Conservation (phyloP, 2,888 invertebrate species). For the Pristionchus japonicus region DNA sequence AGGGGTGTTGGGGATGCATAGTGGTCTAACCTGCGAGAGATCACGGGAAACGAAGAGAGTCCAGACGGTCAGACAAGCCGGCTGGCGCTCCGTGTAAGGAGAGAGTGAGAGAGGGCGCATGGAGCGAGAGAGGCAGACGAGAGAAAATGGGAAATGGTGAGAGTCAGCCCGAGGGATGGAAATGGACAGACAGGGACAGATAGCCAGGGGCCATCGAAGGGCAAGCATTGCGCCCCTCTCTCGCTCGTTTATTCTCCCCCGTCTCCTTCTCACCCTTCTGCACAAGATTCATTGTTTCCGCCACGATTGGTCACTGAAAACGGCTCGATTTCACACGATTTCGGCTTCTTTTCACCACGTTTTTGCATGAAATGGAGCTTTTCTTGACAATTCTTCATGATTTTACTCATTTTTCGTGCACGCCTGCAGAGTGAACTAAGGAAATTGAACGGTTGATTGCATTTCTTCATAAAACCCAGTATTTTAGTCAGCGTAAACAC, state of each 20-base stretch:
- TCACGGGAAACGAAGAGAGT: neutral
- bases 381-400: no score
- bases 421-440: no score
- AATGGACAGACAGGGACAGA: conserved; percentile 10
- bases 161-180: neutral
- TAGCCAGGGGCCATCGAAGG: conserved; percentile 14
- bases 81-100: neutral
- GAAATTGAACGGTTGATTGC: no score
- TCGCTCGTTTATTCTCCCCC: conserved; percentile 1
- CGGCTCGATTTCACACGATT: neutral
- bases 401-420: no score
- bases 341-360: neutral
- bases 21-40: neutral
- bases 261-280: conserved; percentile 7
- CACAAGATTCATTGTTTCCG: neutral
- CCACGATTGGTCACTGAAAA: neutral
- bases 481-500: no score
- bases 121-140: neutral
- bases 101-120: neutral
- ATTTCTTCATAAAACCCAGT: neutral
- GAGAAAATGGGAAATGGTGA: neutral
- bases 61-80: conserved; percentile 44
- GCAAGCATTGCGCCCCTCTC: conserved; percentile 25
- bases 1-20: neutral
- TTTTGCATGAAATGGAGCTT: neutral